Evolutionary conservation across 92 coral and sea anemone species (phyloP).

Genomic region (Ricordea florida): DNA sequence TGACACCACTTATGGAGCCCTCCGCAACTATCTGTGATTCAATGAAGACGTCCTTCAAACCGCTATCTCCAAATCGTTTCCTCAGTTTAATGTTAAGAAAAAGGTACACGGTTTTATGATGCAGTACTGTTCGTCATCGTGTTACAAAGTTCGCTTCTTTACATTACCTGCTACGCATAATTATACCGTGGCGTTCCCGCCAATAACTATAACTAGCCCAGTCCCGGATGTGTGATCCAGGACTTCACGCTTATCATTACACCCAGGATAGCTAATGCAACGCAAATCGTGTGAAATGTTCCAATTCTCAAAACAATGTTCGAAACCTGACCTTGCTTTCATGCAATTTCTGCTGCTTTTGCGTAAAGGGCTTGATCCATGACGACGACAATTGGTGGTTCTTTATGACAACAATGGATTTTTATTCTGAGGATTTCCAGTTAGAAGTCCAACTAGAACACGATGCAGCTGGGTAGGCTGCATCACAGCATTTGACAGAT

Average conservation of each 20-base stretch:
- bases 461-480: slow-evolving; percentile 24
- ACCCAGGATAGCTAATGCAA: slow-evolving; percentile 5
- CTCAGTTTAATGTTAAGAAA: too few species aligned
- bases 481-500: not conserved
- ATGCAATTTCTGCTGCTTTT: not conserved
- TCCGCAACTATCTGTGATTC: slow-evolving; percentile 32
- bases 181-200: too few species aligned
- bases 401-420: slow-evolving; percentile 10
- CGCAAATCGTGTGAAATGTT: slow-evolving; percentile 42
- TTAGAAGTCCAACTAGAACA: slow-evolving; percentile 17
- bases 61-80: slow-evolving; percentile 44
- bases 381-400: slow-evolving; percentile 20
- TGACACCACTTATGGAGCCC: slow-evolving; percentile 36
- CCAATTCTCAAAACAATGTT: slow-evolving; percentile 44
- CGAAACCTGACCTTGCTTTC: slow-evolving; percentile 23
- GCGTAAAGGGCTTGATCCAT: slow-evolving; percentile 59
- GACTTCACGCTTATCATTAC: slow-evolving; percentile 16
- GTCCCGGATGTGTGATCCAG: not conserved
- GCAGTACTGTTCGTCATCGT: too few species aligned
- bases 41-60: slow-evolving; percentile 13
- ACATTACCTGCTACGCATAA: too few species aligned
- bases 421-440: slow-evolving; percentile 5
- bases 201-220: too few species aligned
- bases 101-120: too few species aligned
- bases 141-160: too few species aligned